Evolutionary conservation across 2,113 vertebrate species (phyloP), one percentile per base, ranked within the genome.

Genomic region (Epinephelus fuscoguttatus): DNA sequence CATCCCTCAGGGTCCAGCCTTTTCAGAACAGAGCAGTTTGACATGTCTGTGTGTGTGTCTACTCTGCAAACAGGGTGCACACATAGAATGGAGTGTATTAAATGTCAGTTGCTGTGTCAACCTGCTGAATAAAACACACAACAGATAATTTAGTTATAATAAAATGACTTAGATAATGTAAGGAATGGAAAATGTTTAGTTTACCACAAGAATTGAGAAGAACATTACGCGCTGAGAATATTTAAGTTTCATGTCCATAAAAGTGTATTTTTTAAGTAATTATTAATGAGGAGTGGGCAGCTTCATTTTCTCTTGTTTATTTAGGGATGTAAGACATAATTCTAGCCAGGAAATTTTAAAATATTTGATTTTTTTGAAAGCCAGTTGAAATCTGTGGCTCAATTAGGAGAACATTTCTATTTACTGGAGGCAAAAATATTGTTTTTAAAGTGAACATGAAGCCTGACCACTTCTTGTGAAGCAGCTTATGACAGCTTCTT

Each of bases 381-480:
- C 1, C 19, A 23, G 3, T 33, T 2, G 17, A 68, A 52, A 33
- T 40, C 15, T 73, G 47, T 53, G 27, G 6, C 23, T 67, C 25
- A 72, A 1, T 40, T 56, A 7, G 17, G 12, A 7, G 7, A 3
- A 17, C 0, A 13, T 33, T 59, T 50, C 23, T 4, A 55, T 40
- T 79, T 59, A 30, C 19, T 60, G 25, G 14, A 25, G 14, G 4
- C 0, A 21, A 37, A 40, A 33, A 11, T 15, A 7, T 0, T 0
- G n/a, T 11, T 49, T 15, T 66, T 6, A 53, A 23, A 9, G 5
- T 30, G 25, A 52, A 40, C 18, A 3, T 50, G 42, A 60, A 47
- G 15, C 1, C 18, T 5, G 52, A 4, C 15, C 55, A 72, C 80
- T 88, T 86, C 70, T 84, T 82, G 60, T 42, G 50, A 70, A 33